Evolutionary conservation across 1,140 invertebrate species (phyloP).

Genomic region (Drosophila mauritiana): DNA sequence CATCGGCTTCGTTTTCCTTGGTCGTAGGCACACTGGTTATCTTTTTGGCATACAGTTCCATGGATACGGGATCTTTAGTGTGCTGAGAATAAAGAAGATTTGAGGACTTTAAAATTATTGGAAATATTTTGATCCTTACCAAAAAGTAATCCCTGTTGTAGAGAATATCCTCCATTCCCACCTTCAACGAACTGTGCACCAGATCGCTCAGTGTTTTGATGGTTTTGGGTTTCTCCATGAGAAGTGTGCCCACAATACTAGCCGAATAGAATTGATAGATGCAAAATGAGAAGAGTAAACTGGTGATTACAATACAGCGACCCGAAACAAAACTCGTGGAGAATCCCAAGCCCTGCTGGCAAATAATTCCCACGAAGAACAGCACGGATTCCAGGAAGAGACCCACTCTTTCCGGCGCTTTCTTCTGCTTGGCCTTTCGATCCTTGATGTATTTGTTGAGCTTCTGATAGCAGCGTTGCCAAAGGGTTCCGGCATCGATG

Average conservation of each 20-base stretch:
- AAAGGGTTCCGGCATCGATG: slow-evolving; percentile 28
- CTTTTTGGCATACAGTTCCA: slow-evolving; percentile 85
- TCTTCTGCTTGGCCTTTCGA: slow-evolving; percentile 15
- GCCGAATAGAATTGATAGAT: slow-evolving; percentile 91
- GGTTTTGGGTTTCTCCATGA: slow-evolving; percentile 87
- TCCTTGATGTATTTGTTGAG: slow-evolving; percentile 45
- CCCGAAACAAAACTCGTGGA: slow-evolving; percentile 85
- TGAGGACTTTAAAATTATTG: neutral
- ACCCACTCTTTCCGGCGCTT: slow-evolving; percentile 53
- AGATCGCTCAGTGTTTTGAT: slow-evolving; percentile 88
- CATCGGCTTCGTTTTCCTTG: slow-evolving; percentile 46
- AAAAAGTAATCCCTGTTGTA: slow-evolving; percentile 88
- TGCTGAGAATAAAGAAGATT: slow-evolving; percentile 75
- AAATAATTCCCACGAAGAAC: slow-evolving; percentile 84
- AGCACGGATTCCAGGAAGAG: slow-evolving; percentile 81
- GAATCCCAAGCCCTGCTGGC: slow-evolving; percentile 85
- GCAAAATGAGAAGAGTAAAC: slow-evolving; percentile 87
- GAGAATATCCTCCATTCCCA: slow-evolving; percentile 87
- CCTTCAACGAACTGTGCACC: slow-evolving; percentile 86
- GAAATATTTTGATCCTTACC: slow-evolving; percentile 77
- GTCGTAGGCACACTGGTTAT: slow-evolving; percentile 64
- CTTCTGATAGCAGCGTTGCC: slow-evolving; percentile 49
- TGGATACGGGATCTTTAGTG: slow-evolving; percentile 86
- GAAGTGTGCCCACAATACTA: slow-evolving; percentile 89
- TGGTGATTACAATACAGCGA: slow-evolving; percentile 87